Evolutionary conservation across 2,113 vertebrate species (phyloP).

Genomic region (Corydoras sp.): DNA sequence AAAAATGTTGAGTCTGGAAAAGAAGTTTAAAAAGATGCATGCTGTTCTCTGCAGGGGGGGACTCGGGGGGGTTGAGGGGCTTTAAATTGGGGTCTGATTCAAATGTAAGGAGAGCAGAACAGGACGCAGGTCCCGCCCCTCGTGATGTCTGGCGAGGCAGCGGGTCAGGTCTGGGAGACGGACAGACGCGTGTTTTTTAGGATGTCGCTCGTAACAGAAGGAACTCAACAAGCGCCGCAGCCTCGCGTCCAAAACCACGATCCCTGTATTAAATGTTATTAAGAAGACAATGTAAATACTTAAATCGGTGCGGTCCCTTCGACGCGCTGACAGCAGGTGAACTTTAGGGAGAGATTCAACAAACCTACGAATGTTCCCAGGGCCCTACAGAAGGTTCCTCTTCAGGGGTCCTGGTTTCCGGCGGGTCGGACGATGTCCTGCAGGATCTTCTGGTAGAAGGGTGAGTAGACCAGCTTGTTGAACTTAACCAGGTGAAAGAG

Average conservation of each 20-base stretch:
- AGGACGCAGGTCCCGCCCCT: too few species aligned
- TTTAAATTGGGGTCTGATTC: too few species aligned
- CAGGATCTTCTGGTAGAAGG: conserved; percentile 84
- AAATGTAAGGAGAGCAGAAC: too few species aligned
- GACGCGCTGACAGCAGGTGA: conserved; percentile 17
- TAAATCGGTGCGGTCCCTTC: conserved; percentile 12
- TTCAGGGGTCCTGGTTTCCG: conserved; percentile 40
- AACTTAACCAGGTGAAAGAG: conserved; percentile 86
- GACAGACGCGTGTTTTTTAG: conserved; percentile 8
- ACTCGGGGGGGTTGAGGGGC: too few species aligned
- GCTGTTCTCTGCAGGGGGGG: too few species aligned
- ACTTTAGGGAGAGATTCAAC: conserved; percentile 9
- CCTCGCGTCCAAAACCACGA: background rate
- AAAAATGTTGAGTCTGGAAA: conserved; percentile 19
- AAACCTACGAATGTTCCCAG: conserved; percentile 10
- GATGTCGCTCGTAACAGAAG: background rate
- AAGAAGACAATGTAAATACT: background rate
- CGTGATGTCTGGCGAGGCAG: too few species aligned
- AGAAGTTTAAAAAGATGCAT: conserved; percentile 25
- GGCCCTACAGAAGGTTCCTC: conserved; percentile 2
- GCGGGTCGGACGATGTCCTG: conserved; percentile 63
- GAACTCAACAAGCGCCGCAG: background rate
- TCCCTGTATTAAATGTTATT: conserved; percentile 17
- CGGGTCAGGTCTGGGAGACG: too few species aligned
- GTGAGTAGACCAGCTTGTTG: conserved; percentile 96